These are phyloP conservation scores for Aradophagus sp. DNA, from an alignment of 1,140 invertebrate species.

Conservation along the genomic window DNA sequence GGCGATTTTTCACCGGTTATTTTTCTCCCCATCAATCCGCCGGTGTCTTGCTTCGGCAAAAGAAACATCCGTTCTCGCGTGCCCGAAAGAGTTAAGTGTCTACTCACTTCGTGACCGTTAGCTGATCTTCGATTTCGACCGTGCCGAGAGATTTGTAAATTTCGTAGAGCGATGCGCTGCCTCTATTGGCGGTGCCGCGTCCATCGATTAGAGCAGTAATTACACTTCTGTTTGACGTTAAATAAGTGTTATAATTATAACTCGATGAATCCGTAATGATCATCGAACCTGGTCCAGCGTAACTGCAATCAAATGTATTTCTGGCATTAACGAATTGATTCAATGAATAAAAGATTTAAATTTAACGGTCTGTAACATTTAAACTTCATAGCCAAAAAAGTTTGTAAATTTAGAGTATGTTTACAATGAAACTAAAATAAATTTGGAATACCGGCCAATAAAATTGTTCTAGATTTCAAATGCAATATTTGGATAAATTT, in stretches of 20 bases:
- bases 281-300: conserved; percentile 79
- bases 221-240: conserved; percentile 77
- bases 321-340: too few relatives aligned
- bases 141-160: conserved; percentile 78
- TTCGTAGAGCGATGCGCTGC: conserved; percentile 76
- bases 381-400: too few relatives aligned
- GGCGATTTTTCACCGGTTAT: too few relatives aligned
- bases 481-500: too few relatives aligned
- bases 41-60: too few relatives aligned
- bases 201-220: conserved; percentile 80
- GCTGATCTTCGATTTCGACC: conserved; percentile 80
- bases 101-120: conserved; percentile 77
- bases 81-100: conserved; percentile 16
- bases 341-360: background rate
- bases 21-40: too few relatives aligned
- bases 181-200: conserved; percentile 78
- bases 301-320: conserved; percentile 71
- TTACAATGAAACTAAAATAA: too few relatives aligned
- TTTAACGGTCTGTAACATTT: too few relatives aligned
- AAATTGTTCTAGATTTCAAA: too few relatives aligned
- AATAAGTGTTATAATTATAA: conserved; percentile 77
- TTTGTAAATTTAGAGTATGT: too few relatives aligned
- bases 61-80: conserved; percentile 16
- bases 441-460: too few relatives aligned
- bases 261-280: conserved; percentile 75